Evolutionary conservation across 1,140 invertebrate species (phyloP).

Genomic region (Drosophila ficusphila): DNA sequence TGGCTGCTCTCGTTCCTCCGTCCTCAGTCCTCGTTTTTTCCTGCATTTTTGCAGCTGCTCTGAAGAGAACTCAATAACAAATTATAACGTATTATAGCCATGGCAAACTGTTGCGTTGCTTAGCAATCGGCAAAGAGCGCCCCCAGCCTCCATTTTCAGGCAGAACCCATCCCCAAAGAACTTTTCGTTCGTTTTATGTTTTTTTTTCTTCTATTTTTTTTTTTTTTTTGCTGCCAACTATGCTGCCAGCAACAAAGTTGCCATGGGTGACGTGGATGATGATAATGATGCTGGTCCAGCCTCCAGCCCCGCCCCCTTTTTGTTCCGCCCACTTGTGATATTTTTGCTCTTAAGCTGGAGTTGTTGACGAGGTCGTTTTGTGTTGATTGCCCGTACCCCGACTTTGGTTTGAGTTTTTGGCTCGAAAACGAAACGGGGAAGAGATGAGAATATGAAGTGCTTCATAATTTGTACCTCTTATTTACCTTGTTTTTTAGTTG

Average conservation of each 20-base stretch:
- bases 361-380: conserved; percentile 81
- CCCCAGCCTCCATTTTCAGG: conserved; percentile 24
- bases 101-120: conserved; percentile 84
- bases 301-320: neutral
- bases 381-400: conserved; percentile 67
- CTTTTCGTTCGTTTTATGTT: no score
- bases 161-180: conserved; percentile 24
- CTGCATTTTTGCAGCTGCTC: conserved; percentile 75
- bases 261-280: conserved; percentile 70
- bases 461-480: conserved; percentile 78
- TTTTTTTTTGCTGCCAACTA: conserved; percentile 50
- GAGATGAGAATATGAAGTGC: conserved; percentile 64
- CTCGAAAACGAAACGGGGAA: neutral
- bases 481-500: conserved; percentile 71
- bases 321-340: conserved; percentile 59
- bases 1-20: conserved; percentile 11
- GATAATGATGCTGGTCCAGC: conserved; percentile 31
- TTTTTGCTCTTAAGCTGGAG: conserved; percentile 67
- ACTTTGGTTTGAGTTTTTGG: conserved; percentile 65
- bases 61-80: conserved; percentile 83
- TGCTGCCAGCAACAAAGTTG: conserved; percentile 79
- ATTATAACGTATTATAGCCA: conserved; percentile 84
- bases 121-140: conserved; percentile 64
- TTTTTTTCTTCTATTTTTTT: no score
- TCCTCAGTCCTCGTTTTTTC: conserved; percentile 27